Base-by-base conservation (phyloP, 2,113 vertebrate genomes). In the Nycticryphes semicollaris region DNA sequence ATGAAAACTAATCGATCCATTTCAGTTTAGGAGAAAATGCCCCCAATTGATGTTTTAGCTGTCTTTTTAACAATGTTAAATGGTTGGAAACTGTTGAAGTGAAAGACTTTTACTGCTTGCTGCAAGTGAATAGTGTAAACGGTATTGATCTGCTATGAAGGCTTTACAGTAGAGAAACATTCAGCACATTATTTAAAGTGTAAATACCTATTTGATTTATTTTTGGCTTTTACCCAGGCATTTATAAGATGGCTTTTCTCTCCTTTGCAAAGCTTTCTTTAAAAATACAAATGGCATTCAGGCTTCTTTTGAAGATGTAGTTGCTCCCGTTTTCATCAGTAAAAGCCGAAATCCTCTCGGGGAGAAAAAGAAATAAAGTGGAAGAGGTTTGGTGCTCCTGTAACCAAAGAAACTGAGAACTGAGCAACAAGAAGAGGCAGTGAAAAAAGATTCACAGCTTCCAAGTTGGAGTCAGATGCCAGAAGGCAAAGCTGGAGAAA, bases 31-130 rank as follows among this genome's bases (percentile, higher is more conserved):
- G 47, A 97, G 91, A 97, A 96, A 98, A 96, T 72, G 63, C 66
- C 59, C 56, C 41, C 50, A 87, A 7, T 50, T 98, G 92, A 95
- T 92, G 85, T 97, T 96, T 96, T 82, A 94, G 79, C 57, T 95
- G 89, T 96, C 95, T 96, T 97, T 97, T 97, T 95, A 98, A 94
- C 92, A 91, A 86, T 87, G 79, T 97, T 96, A 97, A 98, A 97
- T 97, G 92, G 53, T 66, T 96, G 67, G 83, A 97, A 97, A 97
- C 77, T 94, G 95, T 90, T 89, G 67, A 97, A 85, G 30, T 96
- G 85, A 97, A 95, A 97, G 92, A 72, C 90, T 96, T 97, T 93
- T 95, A 96, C 90, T 96, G 72, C 81, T 93, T 95, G 22, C 91
- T 97, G 66, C 17, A 50, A 97, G 92, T 94, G 83, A 97, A 89